phyloP scores from a whole-genome alignment of 2,797 vertebrate genomes.

The Anguilla obscura region DNA sequence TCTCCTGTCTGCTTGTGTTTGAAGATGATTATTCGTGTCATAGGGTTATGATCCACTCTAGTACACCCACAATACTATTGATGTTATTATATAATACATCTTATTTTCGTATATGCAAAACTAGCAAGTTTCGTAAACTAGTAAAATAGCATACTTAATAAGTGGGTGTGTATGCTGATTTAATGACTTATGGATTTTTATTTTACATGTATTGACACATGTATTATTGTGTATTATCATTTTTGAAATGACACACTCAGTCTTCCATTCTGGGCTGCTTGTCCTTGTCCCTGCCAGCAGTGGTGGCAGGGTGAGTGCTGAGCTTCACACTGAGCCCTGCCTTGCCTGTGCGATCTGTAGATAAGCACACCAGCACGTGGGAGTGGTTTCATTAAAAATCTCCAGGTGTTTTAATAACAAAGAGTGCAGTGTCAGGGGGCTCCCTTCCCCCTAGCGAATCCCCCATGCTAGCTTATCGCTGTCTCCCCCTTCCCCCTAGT shows the following conservation, averaged over 20 bases:
- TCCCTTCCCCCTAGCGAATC: constrained; percentile 34
- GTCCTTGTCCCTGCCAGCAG: neutral
- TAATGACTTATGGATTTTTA: neutral
- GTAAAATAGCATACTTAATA: neutral
- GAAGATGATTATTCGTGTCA: neutral
- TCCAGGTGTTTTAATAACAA: constrained; percentile 70
- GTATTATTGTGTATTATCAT: neutral
- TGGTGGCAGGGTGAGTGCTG: constrained; percentile 41
- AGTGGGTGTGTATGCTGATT: neutral
- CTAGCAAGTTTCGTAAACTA: neutral
- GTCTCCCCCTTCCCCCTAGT: neutral
- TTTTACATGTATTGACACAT: neutral
- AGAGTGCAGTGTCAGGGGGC: constrained; percentile 60
- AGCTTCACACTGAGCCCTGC: constrained; percentile 10
- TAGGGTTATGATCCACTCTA: neutral
- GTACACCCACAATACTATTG: neutral
- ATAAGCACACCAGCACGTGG: constrained; percentile 46
- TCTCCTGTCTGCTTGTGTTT: neutral
- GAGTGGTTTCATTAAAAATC: constrained; percentile 62
- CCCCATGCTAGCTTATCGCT: constrained; percentile 35
- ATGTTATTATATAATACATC: no score
- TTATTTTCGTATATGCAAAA: neutral
- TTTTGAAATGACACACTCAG: neutral
- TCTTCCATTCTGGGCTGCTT: neutral
- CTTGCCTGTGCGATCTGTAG: constrained; percentile 40